A percentile compares a stretch with the other conserved stretches of the same genome.
phyloP scores from a whole-genome alignment of 2,113 vertebrate species.

The Junco hyemalis region DNA sequence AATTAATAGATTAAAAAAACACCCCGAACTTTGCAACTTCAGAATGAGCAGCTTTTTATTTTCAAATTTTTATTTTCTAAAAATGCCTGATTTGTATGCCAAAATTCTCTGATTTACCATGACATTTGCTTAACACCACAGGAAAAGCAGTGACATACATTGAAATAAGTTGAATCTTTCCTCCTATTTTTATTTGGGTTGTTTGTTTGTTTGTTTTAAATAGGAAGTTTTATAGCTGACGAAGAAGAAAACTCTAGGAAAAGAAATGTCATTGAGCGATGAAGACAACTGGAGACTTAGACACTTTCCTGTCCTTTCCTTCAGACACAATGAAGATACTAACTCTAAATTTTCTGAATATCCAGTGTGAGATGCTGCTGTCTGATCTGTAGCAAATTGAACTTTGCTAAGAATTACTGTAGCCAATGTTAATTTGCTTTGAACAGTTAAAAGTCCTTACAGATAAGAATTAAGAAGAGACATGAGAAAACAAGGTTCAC shows the following conservation, averaged over 20 bases:
- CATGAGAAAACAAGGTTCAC: neutral
- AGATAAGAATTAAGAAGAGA: neutral
- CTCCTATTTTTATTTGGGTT: neutral
- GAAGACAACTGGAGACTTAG: neutral
- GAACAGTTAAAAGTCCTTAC: neutral
- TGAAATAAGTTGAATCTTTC: neutral
- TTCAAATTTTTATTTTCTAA: neutral
- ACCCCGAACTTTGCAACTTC: accelerated
- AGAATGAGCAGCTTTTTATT: neutral
- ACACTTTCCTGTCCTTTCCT: neutral
- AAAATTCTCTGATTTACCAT: neutral
- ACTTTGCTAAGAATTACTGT: neutral
- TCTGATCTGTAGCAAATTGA: neutral
- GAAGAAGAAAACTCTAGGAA: neutral
- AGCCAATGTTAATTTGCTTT: neutral
- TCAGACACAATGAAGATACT: neutral
- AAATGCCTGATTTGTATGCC: neutral
- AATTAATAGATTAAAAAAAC: neutral
- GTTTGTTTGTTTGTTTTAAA: neutral
- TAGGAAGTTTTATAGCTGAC: neutral
- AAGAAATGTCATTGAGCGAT: accelerated
- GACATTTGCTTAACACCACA: neutral
- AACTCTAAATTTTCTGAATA: neutral
- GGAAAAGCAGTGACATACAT: neutral
- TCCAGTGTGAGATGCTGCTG: neutral